A percentile compares a stretch with the other conserved stretches of the same genome.
phyloP scores from a whole-genome alignment of 1,140 invertebrate genomes.

The Chelonus insularis region DNA sequence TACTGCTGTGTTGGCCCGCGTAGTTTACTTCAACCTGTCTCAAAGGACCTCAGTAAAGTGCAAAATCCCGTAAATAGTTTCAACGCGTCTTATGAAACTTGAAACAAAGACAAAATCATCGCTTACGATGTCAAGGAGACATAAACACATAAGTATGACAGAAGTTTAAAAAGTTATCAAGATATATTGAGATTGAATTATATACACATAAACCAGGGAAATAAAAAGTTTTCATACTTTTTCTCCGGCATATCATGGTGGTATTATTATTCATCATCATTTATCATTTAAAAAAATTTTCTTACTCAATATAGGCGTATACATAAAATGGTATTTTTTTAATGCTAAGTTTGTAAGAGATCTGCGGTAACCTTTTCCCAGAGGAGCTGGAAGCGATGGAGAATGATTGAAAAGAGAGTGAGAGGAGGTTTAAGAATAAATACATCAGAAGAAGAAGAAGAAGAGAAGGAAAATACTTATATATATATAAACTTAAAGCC shows the following conservation, averaged over 20 bases:
- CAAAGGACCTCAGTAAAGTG: background rate
- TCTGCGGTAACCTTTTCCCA: slow-evolving; percentile 4
- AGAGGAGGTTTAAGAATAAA: background rate
- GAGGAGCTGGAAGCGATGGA: background rate
- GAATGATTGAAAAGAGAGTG: background rate
- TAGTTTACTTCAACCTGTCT: background rate
- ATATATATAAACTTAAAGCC: background rate
- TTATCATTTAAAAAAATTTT: too few species aligned
- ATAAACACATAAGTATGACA: too few species aligned
- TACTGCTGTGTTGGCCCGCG: background rate
- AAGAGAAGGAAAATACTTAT: too few species aligned
- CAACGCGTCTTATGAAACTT: background rate
- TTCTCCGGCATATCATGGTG: too few species aligned
- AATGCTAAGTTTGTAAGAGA: background rate
- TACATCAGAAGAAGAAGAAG: too few species aligned
- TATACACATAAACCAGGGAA: too few species aligned
- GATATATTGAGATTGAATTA: too few species aligned
- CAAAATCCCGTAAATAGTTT: slow-evolving; percentile 11
- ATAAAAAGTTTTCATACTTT: too few species aligned
- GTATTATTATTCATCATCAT: too few species aligned
- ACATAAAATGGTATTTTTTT: background rate
- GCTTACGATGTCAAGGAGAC: too few species aligned
- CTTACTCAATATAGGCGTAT: too few species aligned
- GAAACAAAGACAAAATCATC: background rate
- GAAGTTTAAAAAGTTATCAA: too few species aligned